A percentile compares a stretch with the other conserved stretches of the same genome.
These are phyloP conservation scores for Tolypeutes matacus DNA, from an alignment of 2,797 vertebrate genomes.

Conservation along the genomic window DNA sequence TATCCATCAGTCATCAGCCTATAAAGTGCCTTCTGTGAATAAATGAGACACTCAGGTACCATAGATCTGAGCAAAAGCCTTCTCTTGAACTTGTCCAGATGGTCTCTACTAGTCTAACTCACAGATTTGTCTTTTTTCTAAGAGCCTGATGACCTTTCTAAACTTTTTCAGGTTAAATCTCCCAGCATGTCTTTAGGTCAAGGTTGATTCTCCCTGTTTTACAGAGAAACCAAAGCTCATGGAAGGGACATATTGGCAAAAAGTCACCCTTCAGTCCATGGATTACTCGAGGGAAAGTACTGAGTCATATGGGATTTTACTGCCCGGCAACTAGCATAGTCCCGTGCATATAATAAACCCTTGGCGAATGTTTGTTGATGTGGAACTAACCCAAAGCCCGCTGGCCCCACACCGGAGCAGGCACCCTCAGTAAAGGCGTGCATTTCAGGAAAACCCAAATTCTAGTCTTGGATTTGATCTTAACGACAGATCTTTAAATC, in stretches of 20 bases:
- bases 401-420: rapidly evolving
- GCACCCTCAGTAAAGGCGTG: background rate
- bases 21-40: background rate
- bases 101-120: background rate
- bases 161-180: background rate
- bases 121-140: background rate
- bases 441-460: background rate
- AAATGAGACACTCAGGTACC: background rate
- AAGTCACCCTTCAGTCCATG: background rate
- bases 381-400: background rate
- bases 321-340: background rate
- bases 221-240: background rate
- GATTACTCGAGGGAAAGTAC: background rate
- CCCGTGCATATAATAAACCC: background rate
- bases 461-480: background rate
- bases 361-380: background rate
- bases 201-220: background rate
- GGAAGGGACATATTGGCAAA: background rate
- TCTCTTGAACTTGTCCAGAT: background rate
- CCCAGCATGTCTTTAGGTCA: background rate
- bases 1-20: background rate
- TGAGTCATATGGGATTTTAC: background rate
- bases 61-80: background rate
- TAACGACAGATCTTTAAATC: background rate
- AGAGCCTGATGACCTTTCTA: background rate